Evolutionary conservation across 2,797 vertebrate species (phyloP).

Genomic region (Pterois miles): DNA sequence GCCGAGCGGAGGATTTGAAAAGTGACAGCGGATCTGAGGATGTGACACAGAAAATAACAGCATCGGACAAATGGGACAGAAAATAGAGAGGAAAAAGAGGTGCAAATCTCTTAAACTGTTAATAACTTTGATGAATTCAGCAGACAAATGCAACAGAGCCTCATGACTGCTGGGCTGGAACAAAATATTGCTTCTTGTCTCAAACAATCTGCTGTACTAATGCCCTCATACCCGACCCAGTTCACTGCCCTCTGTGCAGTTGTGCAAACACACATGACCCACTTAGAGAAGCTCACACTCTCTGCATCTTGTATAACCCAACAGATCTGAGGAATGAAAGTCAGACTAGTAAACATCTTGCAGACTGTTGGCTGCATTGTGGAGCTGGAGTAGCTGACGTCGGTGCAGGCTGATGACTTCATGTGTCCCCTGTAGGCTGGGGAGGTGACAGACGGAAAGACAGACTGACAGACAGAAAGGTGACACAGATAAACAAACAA

Average conservation of each 20-base stretch:
- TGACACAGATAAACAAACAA: conserved; percentile 46
- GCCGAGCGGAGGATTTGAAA: neutral
- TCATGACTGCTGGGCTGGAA: conserved; percentile 46
- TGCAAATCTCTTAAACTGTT: conserved; percentile 20
- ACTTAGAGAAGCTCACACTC: conserved; percentile 43
- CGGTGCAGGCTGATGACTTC: conserved; percentile 58
- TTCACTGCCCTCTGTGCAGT: conserved; percentile 45
- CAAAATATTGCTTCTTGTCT: conserved; percentile 56
- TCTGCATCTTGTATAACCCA: conserved; percentile 54
- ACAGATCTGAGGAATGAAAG: conserved; percentile 54
- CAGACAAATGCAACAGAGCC: conserved; percentile 11
- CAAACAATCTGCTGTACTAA: conserved; percentile 51
- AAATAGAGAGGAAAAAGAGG: conserved; percentile 4
- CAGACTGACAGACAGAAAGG: conserved; percentile 23
- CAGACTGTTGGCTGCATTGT: conserved; percentile 52
- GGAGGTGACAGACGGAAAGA: conserved; percentile 35
- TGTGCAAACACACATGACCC: conserved; percentile 70
- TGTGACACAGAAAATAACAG: conserved; percentile 15
- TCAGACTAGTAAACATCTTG: conserved; percentile 48
- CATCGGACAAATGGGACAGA: neutral
- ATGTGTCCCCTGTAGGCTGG: conserved; percentile 44
- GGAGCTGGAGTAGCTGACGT: conserved; percentile 53
- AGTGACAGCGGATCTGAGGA: conserved; percentile 15
- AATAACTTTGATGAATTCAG: conserved; percentile 56
- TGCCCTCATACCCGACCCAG: conserved; percentile 38